These are phyloP conservation scores for Gadus macrocephalus DNA, from an alignment of 2,113 vertebrate species.

Conservation along the genomic window DNA sequence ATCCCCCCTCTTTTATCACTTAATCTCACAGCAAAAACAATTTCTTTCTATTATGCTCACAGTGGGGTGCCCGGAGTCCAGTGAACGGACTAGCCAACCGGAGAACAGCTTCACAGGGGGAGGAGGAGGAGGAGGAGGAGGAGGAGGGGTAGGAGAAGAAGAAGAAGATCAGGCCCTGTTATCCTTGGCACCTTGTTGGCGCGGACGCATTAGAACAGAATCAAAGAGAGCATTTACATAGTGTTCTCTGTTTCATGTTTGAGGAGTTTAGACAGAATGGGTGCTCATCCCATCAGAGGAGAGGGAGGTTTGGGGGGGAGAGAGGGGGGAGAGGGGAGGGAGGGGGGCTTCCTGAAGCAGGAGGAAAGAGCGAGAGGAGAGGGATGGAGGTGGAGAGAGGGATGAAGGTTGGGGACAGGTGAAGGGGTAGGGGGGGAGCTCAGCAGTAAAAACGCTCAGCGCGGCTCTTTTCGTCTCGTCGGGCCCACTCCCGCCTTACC, in stretches of 20 bases:
- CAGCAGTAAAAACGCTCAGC: slow-evolving; percentile 32
- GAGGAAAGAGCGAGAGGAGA: slow-evolving; percentile 16
- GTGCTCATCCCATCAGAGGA: slow-evolving; percentile 44
- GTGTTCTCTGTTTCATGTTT: slow-evolving; percentile 67
- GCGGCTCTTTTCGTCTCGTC: slow-evolving; percentile 43
- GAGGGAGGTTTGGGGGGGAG: slow-evolving; percentile 40
- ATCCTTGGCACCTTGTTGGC: slow-evolving; percentile 59
- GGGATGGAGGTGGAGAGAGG: slow-evolving; percentile 31
- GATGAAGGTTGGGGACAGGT: slow-evolving; percentile 28
- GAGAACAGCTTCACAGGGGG: slow-evolving; percentile 54
- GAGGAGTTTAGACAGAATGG: slow-evolving; percentile 64
- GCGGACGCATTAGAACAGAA: slow-evolving; percentile 66
- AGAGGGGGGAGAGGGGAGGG: background rate
- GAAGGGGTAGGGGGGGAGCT: slow-evolving; percentile 27
- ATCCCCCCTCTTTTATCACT: slow-evolving; percentile 63
- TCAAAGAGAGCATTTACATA: slow-evolving; percentile 75
- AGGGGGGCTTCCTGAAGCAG: slow-evolving; percentile 64
- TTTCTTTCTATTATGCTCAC: slow-evolving; percentile 73
- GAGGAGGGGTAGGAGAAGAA: background rate
- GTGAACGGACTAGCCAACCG: slow-evolving; percentile 31
- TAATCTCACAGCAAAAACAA: slow-evolving; percentile 69
- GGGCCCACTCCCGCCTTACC: slow-evolving; percentile 32
- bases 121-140: slow-evolving; percentile 18
- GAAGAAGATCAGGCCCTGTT: slow-evolving; percentile 47
- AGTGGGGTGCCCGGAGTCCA: slow-evolving; percentile 60